Evolutionary conservation across 2,797 vertebrate genomes (phyloP).

Genomic region (Epinephelus coioides): DNA sequence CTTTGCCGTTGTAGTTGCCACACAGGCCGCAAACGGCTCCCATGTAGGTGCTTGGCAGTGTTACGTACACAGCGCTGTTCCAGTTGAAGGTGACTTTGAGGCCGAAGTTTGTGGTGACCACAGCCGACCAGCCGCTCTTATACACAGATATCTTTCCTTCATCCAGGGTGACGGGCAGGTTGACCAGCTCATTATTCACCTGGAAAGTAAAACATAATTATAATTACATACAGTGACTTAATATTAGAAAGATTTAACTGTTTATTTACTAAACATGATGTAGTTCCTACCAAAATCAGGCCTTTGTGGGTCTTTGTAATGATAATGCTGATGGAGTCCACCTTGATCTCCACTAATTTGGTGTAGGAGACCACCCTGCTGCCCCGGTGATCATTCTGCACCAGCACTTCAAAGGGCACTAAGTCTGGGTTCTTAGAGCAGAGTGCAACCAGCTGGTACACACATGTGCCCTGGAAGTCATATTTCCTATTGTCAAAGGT

Average conservation of each 20-base stretch:
- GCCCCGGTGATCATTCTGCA: slow-evolving; percentile 82
- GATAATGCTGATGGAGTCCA: slow-evolving; percentile 73
- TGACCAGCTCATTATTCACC: slow-evolving; percentile 84
- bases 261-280: not conserved
- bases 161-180: slow-evolving; percentile 81
- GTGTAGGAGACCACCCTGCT: slow-evolving; percentile 77
- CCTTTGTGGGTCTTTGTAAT: slow-evolving; percentile 75
- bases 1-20: slow-evolving; percentile 80
- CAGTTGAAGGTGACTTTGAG: slow-evolving; percentile 82
- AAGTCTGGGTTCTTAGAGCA: slow-evolving; percentile 69
- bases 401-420: slow-evolving; percentile 78
- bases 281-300: slow-evolving; percentile 75
- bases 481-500: slow-evolving; percentile 80
- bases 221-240: not conserved
- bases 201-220: slow-evolving; percentile 54
- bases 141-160: slow-evolving; percentile 68
- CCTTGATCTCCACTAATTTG: slow-evolving; percentile 78
- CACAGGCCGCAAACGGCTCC: slow-evolving; percentile 83
- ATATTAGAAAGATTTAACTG: not conserved
- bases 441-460: slow-evolving; percentile 81
- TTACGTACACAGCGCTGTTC: slow-evolving; percentile 71
- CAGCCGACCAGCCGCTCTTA: slow-evolving; percentile 67
- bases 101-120: slow-evolving; percentile 79
- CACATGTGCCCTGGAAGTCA: slow-evolving; percentile 81
- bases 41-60: slow-evolving; percentile 77